Evolutionary conservation across 1,140 invertebrate species (phyloP).

Genomic region (Bradysia coprophila): DNA sequence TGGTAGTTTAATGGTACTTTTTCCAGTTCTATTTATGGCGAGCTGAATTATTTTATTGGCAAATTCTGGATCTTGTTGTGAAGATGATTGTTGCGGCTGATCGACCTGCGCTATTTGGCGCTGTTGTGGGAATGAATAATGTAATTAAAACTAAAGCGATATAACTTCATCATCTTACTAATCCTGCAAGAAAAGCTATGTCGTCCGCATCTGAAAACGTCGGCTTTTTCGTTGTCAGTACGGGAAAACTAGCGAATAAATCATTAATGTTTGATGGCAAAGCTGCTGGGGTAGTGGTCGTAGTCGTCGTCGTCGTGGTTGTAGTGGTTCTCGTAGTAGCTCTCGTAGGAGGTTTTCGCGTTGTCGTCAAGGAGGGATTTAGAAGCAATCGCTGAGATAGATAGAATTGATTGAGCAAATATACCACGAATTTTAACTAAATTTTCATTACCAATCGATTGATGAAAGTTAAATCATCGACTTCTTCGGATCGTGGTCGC

Average conservation of each 20-base stretch:
- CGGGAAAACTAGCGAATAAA: conserved; percentile 6
- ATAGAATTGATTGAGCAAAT: neutral
- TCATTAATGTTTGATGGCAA: conserved; percentile 3
- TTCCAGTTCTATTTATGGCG: conserved; percentile 23
- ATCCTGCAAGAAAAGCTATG: conserved; percentile 26
- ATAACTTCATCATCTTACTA: no score
- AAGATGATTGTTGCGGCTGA: conserved; percentile 7
- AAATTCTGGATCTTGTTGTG: conserved; percentile 24
- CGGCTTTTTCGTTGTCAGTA: conserved; percentile 7
- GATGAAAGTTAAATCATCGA: conserved; percentile 1
- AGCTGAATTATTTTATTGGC: conserved; percentile 29
- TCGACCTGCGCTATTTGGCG: conserved; percentile 6
- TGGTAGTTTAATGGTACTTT: neutral
- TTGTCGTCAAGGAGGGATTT: conserved; percentile 7
- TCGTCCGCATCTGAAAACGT: conserved; percentile 31
- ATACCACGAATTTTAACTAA: neutral
- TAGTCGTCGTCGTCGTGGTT: conserved; percentile 8
- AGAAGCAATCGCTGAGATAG: neutral
- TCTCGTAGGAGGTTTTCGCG: conserved; percentile 8
- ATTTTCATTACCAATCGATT: conserved; percentile 2
- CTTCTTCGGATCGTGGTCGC: neutral
- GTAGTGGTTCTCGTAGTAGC: conserved; percentile 8
- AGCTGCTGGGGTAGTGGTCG: conserved; percentile 4
- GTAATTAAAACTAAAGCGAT: no score
- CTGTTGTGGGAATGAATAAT: conserved; percentile 3